Percentiles rank a stretch among this genome's conserved stretches.
Evolutionary conservation across 2,113 vertebrate genomes (phyloP).

Genomic region (Grantiella picta): DNA sequence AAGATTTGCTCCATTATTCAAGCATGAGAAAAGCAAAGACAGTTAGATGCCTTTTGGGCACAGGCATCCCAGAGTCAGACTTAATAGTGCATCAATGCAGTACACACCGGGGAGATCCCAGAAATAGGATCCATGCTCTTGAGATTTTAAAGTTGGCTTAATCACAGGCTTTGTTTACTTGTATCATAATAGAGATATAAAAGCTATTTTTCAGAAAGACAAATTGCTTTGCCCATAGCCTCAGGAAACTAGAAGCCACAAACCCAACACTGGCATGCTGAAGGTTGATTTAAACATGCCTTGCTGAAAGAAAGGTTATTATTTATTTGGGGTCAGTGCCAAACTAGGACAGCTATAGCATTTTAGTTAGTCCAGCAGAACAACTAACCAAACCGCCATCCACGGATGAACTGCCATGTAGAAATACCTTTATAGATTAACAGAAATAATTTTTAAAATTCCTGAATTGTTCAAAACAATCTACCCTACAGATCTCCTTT

Average conservation of each 20-base stretch:
- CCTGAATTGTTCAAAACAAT: background rate
- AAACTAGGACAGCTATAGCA: background rate
- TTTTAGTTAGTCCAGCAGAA: background rate
- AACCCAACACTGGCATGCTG: background rate
- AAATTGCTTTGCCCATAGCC: background rate
- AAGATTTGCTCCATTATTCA: background rate
- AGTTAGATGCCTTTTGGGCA: background rate
- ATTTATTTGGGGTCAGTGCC: background rate
- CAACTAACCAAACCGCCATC: background rate
- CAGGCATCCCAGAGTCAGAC: background rate
- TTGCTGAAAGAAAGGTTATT: background rate
- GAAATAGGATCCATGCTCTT: background rate
- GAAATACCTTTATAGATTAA: background rate
- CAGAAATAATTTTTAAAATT: background rate
- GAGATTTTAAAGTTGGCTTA: background rate
- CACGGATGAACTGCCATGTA: background rate
- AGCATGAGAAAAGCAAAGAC: background rate
- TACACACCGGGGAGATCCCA: background rate
- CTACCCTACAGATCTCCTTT: background rate
- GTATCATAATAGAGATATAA: background rate
- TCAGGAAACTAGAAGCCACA: background rate
- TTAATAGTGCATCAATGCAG: background rate
- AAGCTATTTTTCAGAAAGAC: background rate
- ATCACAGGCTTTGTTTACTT: background rate
- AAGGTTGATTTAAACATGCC: background rate